These are phyloP conservation scores for Gastracanthus pulcherrimus DNA, from an alignment of 2,888 invertebrate genomes.

Conservation along the genomic window DNA sequence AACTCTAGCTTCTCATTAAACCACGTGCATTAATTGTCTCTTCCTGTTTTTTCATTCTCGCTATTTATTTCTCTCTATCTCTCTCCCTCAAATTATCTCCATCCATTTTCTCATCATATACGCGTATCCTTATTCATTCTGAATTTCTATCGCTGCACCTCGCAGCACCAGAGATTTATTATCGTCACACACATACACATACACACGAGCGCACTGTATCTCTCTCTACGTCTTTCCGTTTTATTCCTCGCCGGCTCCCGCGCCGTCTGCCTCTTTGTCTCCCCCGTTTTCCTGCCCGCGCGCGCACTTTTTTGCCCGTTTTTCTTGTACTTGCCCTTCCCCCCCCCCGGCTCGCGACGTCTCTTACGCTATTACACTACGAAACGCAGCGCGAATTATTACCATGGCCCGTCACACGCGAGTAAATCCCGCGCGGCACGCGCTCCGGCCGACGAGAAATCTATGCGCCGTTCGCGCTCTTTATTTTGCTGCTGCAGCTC, in stretches of 20 bases:
- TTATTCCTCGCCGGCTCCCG: too few species aligned
- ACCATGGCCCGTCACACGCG: too few species aligned
- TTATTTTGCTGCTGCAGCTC: too few species aligned
- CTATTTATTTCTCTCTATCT: not conserved
- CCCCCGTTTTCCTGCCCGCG: not conserved
- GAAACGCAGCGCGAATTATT: too few species aligned
- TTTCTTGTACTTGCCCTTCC: not conserved
- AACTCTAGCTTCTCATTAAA: not conserved
- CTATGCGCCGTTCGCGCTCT: too few species aligned
- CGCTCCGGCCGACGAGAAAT: too few species aligned
- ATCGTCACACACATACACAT: not conserved
- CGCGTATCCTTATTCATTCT: not conserved
- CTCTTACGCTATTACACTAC: too few species aligned
- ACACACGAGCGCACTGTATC: not conserved
- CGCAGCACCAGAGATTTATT: not conserved
- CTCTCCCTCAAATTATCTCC: not conserved
- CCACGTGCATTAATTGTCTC: not conserved
- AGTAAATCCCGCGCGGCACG: too few species aligned
- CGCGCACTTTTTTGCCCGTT: not conserved
- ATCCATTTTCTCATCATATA: not conserved
- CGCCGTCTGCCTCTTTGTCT: not conserved
- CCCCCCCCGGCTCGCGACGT: too few species aligned
- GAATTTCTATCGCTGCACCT: not conserved
- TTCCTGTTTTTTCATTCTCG: not conserved
- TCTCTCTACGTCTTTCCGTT: too few species aligned